These are phyloP conservation scores for Chlorops oryzae DNA, from an alignment of 1,140 invertebrate species.

Conservation along the genomic window DNA sequence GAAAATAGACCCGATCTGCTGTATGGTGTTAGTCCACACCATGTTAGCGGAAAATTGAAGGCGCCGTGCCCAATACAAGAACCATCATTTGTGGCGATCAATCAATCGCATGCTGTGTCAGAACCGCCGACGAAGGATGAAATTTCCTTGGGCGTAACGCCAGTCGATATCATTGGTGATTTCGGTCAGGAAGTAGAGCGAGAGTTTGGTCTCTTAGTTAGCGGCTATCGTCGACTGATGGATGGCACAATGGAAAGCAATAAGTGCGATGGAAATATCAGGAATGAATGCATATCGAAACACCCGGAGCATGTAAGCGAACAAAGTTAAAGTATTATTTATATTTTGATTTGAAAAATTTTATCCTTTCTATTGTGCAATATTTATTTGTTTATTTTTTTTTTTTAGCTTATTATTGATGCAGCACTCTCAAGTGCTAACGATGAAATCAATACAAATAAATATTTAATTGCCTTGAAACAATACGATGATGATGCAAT, in stretches of 20 bases:
- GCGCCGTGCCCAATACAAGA: neutral
- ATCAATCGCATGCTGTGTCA: neutral
- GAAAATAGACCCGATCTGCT: slow-evolving; percentile 21
- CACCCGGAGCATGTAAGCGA: too few relatives aligned
- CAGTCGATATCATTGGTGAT: slow-evolving; percentile 42
- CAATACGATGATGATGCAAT: slow-evolving; percentile 9
- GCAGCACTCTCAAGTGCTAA: slow-evolving; percentile 15
- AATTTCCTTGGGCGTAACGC: slow-evolving; percentile 15
- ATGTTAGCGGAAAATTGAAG: neutral
- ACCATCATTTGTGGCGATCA: neutral
- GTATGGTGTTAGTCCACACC: slow-evolving; percentile 15
- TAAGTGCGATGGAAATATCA: neutral
- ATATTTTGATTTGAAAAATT: too few relatives aligned
- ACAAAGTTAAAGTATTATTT: too few relatives aligned
- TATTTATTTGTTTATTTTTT: too few relatives aligned
- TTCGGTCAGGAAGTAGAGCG: slow-evolving; percentile 46
- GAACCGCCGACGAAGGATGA: slow-evolving; percentile 14
- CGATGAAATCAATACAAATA: slow-evolving; percentile 15
- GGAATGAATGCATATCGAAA: neutral
- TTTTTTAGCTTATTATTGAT: too few relatives aligned
- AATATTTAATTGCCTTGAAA: slow-evolving; percentile 10
- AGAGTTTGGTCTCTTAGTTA: slow-evolving; percentile 37
- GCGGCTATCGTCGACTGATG: slow-evolving; percentile 19
- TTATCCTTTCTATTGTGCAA: too few relatives aligned
- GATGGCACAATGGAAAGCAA: too few relatives aligned